Conservation (phyloP, 2,113 vertebrate species). For the Ptyas mucosa region DNA sequence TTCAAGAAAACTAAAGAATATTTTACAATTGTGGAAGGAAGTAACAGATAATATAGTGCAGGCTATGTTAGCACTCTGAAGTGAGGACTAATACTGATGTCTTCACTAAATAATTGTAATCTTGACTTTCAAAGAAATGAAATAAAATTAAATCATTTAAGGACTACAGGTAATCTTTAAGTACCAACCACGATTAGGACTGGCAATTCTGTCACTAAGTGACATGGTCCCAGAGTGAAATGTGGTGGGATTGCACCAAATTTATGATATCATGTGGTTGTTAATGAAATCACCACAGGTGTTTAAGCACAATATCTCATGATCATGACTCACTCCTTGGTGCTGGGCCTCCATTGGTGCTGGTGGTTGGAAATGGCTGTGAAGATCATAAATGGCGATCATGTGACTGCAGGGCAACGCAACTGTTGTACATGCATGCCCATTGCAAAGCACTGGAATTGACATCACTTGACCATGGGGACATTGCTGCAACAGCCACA, state of each 20-base stretch:
- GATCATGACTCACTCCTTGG: neutral
- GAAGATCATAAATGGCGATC: neutral
- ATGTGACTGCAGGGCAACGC: no score
- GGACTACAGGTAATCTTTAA: neutral
- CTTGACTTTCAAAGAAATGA: neutral
- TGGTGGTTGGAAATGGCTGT: neutral
- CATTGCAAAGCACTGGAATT: neutral
- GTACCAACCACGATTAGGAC: neutral
- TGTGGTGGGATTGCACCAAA: neutral
- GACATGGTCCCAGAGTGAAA: neutral
- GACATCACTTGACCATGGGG: neutral
- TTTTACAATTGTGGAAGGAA: neutral
- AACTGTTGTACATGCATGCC: neutral
- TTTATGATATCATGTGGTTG: neutral
- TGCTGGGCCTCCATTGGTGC: neutral
- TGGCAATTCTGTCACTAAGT: neutral
- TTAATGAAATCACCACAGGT: neutral
- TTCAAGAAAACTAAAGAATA: neutral
- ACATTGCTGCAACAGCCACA: neutral
- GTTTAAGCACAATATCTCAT: neutral
- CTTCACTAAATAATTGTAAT: neutral
- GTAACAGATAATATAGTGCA: neutral
- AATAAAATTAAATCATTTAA: neutral
- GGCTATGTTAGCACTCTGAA: neutral
- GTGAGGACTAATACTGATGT: neutral